A percentile compares a stretch with the other conserved stretches of the same genome.
Conservation (phyloP, 2,113 vertebrate genomes). For the Clinocottus analis region DNA sequence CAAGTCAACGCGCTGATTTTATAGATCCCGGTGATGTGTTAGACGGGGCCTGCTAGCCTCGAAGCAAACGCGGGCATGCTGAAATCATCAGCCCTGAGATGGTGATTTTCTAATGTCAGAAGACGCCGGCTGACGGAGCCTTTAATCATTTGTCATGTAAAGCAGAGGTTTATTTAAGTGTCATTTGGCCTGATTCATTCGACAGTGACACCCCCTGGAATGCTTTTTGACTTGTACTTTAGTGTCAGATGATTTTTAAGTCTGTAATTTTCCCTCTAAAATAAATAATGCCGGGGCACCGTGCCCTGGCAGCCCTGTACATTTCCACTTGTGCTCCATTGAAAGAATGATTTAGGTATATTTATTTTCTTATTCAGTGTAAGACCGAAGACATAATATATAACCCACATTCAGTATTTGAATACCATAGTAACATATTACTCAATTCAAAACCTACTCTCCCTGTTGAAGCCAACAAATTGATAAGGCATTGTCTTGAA, state of each 20-base stretch:
- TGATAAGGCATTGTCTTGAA: slow-evolving; percentile 56
- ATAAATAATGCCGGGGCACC: slow-evolving; percentile 69
- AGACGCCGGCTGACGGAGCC: slow-evolving; percentile 50
- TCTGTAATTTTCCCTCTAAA: slow-evolving; percentile 73
- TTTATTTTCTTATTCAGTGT: slow-evolving; percentile 62
- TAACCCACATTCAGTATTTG: slow-evolving; percentile 58
- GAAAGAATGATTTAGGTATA: slow-evolving; percentile 58
- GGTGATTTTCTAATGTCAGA: slow-evolving; percentile 55
- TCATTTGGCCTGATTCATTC: slow-evolving; percentile 59
- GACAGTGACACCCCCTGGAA: slow-evolving; percentile 70
- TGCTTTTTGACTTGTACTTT: slow-evolving; percentile 65
- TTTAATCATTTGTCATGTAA: slow-evolving; percentile 77
- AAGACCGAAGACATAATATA: slow-evolving; percentile 48
- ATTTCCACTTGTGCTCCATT: slow-evolving; percentile 48
- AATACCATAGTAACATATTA: slow-evolving; percentile 56
- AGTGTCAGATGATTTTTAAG: slow-evolving; percentile 68
- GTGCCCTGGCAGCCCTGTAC: slow-evolving; percentile 63
- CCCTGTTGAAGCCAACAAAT: slow-evolving; percentile 39
- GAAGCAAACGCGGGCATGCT: slow-evolving; percentile 44
- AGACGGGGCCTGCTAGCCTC: slow-evolving; percentile 46
- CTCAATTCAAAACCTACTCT: slow-evolving; percentile 61
- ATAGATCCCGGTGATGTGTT: slow-evolving; percentile 64
- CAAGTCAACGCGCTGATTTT: slow-evolving; percentile 69
- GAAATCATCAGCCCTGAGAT: slow-evolving; percentile 40
- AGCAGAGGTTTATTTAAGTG: slow-evolving; percentile 67